A percentile compares a stretch with the other conserved stretches of the same genome.
Conservation (phyloP, 2,797 vertebrate species). For the Premnoplex brunnescens region DNA sequence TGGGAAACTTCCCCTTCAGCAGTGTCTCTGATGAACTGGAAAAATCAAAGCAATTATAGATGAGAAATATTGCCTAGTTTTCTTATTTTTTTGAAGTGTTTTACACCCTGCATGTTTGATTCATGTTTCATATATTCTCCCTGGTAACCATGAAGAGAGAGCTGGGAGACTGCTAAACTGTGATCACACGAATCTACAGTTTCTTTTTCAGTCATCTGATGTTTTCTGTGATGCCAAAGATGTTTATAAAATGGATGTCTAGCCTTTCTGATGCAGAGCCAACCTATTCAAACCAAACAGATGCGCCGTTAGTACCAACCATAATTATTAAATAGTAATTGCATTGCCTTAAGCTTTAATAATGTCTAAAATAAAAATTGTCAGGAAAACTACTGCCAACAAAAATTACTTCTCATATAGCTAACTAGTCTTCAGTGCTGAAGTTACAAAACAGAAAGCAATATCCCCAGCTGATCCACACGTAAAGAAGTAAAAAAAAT, state of each 20-base stretch:
- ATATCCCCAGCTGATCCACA: not conserved
- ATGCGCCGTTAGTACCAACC: not conserved
- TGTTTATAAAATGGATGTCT: not conserved
- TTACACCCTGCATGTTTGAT: not conserved
- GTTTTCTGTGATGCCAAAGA: not conserved
- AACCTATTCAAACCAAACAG: not conserved
- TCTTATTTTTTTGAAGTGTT: not conserved
- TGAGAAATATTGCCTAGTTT: not conserved
- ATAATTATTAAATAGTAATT: not conserved
- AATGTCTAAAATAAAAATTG: not conserved
- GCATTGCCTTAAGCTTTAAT: not conserved
- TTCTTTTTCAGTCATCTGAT: not conserved
- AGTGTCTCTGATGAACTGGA: constrained; percentile 11
- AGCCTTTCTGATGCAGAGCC: not conserved
- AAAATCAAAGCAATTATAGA: constrained; percentile 7
- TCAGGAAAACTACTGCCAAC: not conserved
- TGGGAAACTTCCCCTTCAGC: constrained; percentile 2
- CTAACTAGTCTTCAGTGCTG: not conserved
- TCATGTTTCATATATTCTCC: not conserved
- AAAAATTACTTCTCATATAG: not conserved
- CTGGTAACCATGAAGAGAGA: not conserved
- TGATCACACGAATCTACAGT: not conserved
- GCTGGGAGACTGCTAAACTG: not conserved
- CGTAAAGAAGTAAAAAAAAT: not conserved
- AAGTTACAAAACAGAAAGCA: not conserved